These are phyloP conservation scores for Neoascia interrupta DNA, from an alignment of 2,888 invertebrate species.

Conservation along the genomic window DNA sequence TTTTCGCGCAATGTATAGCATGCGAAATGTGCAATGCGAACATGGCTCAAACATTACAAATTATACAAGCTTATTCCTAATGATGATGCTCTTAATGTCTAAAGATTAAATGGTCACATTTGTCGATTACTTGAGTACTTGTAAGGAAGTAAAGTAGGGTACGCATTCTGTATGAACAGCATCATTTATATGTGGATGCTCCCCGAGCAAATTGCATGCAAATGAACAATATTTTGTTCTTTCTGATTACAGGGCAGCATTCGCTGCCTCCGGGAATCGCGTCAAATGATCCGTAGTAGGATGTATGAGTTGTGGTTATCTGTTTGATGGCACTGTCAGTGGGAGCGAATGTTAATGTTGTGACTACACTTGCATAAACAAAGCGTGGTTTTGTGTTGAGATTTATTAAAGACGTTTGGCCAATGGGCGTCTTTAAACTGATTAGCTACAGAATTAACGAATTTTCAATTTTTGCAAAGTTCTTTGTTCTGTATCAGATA, in stretches of 20 bases:
- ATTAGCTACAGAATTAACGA: background rate
- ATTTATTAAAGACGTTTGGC: no score
- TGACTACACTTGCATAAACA: no score
- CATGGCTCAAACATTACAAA: conserved; percentile 55
- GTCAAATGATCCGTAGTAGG: conserved; percentile 59
- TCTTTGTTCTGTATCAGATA: background rate
- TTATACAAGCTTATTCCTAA: conserved; percentile 53
- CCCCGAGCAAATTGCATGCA: conserved; percentile 44
- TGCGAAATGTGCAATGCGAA: no score
- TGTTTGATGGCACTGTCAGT: no score
- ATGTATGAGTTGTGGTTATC: no score
- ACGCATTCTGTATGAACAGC: background rate
- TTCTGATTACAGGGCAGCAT: conserved; percentile 49
- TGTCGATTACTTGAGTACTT: conserved; percentile 43
- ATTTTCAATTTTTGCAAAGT: no score
- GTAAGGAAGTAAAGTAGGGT: background rate
- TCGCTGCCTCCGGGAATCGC: conserved; percentile 37
- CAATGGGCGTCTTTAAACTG: no score
- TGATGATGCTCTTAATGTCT: conserved; percentile 66
- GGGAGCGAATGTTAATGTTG: no score
- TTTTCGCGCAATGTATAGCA: no score
- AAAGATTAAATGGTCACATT: conserved; percentile 66
- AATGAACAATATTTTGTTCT: conserved; percentile 29
- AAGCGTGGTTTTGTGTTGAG: no score
- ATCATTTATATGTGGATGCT: conserved; percentile 13